phyloP scores from a whole-genome alignment of 2,888 invertebrate species.

The Lochmaea capreae region DNA sequence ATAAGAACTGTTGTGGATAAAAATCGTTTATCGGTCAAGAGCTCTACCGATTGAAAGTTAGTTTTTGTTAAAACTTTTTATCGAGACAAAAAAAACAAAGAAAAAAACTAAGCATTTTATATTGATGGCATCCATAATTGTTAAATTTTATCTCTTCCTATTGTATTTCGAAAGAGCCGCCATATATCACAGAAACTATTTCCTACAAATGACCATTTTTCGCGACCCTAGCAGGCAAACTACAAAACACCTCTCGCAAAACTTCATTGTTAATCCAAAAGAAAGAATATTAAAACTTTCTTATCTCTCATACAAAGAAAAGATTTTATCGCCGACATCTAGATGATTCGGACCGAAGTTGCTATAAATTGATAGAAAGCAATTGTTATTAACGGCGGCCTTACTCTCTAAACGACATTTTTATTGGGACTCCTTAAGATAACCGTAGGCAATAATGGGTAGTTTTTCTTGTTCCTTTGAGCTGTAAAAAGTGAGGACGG shows the following conservation, averaged over 20 bases:
- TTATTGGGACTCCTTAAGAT: slow-evolving; percentile 67
- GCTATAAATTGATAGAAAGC: slow-evolving; percentile 64
- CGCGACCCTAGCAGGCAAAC: slow-evolving; percentile 17
- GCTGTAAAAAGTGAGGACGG: slow-evolving; percentile 65
- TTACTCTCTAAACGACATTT: slow-evolving; percentile 66
- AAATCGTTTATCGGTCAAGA: background rate
- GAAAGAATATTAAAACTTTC: slow-evolving; percentile 54
- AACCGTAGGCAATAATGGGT: slow-evolving; percentile 67
- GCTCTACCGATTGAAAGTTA: background rate
- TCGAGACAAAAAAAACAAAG: background rate
- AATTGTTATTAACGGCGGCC: slow-evolving; percentile 64
- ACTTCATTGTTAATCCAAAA: slow-evolving; percentile 18
- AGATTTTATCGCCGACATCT: slow-evolving; percentile 57
- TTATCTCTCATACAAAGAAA: slow-evolving; percentile 51
- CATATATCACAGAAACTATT: slow-evolving; percentile 18
- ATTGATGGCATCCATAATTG: slow-evolving; percentile 11
- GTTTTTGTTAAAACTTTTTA: background rate
- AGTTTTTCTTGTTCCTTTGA: slow-evolving; percentile 64
- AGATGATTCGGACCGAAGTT: slow-evolving; percentile 60
- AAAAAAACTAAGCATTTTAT: slow-evolving; percentile 2
- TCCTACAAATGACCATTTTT: slow-evolving; percentile 21
- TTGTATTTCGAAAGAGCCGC: slow-evolving; percentile 1
- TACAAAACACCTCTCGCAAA: slow-evolving; percentile 28
- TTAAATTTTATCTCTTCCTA: slow-evolving; percentile 27
- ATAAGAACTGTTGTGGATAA: too few relatives aligned